These are phyloP conservation scores for Megastigmus dorsalis DNA, from an alignment of 2,888 invertebrate genomes.

Conservation along the genomic window DNA sequence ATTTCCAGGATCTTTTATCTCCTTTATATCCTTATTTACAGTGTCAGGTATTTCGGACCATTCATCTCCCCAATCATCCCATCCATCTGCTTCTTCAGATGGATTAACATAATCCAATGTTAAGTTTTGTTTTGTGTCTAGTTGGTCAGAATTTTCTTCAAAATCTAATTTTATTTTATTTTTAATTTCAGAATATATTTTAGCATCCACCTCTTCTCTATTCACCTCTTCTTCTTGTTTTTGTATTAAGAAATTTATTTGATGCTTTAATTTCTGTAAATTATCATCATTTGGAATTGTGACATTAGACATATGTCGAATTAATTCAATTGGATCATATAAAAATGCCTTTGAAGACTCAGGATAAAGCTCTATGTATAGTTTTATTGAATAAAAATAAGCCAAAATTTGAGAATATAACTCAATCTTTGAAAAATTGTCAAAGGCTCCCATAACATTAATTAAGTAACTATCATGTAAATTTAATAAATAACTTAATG, in stretches of 20 bases:
- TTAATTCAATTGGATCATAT: conserved; percentile 66
- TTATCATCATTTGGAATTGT: conserved; percentile 4
- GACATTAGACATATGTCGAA: conserved; percentile 57
- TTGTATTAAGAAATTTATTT: conserved; percentile 19
- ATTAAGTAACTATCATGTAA: conserved; percentile 66
- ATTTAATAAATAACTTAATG: conserved; percentile 76
- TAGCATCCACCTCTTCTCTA: neutral
- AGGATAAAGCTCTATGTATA: conserved; percentile 59
- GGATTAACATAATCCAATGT: conserved; percentile 18
- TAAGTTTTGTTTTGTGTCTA: neutral
- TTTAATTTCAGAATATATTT: conserved; percentile 6
- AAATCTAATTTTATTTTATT: conserved; percentile 35
- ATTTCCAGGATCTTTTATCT: neutral
- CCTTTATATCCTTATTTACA: neutral
- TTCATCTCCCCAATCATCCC: conserved; percentile 49
- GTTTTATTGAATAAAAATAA: conserved; percentile 66
- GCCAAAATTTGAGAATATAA: conserved; percentile 64
- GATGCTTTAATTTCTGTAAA: conserved; percentile 23
- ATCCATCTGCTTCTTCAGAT: conserved; percentile 31
- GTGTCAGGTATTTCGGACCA: conserved; percentile 34
- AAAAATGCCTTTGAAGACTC: conserved; percentile 59
- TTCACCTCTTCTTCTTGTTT: conserved; percentile 13
- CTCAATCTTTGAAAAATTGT: conserved; percentile 62
- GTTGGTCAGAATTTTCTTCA: neutral
- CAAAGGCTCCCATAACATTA: conserved; percentile 62